These are phyloP conservation scores for Aegotheles bennettii DNA, from an alignment of 2,113 vertebrate species.

Conservation along the genomic window DNA sequence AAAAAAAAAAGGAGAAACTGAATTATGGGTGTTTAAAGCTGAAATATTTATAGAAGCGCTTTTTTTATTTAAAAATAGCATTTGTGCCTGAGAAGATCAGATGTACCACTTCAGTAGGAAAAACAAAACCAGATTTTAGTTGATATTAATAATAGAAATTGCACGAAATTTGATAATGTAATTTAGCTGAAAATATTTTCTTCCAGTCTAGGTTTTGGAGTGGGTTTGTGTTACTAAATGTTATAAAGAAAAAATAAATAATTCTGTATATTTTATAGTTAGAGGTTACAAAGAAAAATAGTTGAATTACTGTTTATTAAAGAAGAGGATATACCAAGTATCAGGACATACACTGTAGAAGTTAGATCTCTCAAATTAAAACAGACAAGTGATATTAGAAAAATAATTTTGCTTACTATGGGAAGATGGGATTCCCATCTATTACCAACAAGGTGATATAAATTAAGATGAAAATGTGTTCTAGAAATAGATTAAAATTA, in stretches of 20 bases:
- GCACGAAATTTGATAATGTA: not conserved
- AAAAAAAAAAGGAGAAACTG: conserved; percentile 8
- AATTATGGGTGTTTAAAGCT: conserved; percentile 61
- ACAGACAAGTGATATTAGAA: not conserved
- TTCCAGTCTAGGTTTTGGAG: not conserved
- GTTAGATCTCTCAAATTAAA: not conserved
- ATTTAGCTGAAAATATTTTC: conserved; percentile 14
- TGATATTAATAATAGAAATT: conserved; percentile 43
- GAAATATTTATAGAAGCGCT: conserved; percentile 70
- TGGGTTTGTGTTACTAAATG: not conserved
- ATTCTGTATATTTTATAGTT: not conserved
- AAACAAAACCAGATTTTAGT: conserved; percentile 56
- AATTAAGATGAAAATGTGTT: not conserved
- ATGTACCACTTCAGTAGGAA: conserved; percentile 48
- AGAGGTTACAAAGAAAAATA: not conserved
- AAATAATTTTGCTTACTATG: not conserved
- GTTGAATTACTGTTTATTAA: not conserved
- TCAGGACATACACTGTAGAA: not conserved
- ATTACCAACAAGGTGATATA: not conserved
- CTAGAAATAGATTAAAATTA: not conserved
- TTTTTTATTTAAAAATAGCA: conserved; percentile 62
- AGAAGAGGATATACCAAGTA: not conserved
- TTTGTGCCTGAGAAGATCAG: conserved; percentile 61
- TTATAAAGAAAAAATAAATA: not conserved
- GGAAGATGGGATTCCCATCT: not conserved